Conservation (phyloP, 2,797 vertebrate species). For the Heterohyrax brucei region DNA sequence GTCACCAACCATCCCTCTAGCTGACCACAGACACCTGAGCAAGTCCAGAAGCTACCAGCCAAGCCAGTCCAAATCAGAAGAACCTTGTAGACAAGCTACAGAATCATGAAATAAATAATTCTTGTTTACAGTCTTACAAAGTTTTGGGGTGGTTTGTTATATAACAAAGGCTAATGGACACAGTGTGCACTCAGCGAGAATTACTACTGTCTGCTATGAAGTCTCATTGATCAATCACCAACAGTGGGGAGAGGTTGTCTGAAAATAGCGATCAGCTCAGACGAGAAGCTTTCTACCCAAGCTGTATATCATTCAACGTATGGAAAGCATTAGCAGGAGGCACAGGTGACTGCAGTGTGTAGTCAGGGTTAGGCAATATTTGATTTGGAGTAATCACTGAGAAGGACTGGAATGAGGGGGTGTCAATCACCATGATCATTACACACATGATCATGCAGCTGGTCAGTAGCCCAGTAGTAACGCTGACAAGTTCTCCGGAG, state of each 20-base stretch:
- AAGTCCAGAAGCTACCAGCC: neutral
- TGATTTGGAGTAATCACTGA: constrained; percentile 48
- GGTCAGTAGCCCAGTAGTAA: constrained; percentile 37
- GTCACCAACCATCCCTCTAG: neutral
- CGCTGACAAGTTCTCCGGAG: constrained; percentile 48
- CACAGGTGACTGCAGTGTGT: constrained; percentile 2
- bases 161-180: neutral
- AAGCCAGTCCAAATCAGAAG: neutral
- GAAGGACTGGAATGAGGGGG: constrained; percentile 7
- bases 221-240: neutral
- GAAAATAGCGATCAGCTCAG: neutral
- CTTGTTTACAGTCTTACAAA: neutral
- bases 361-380: neutral
- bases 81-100: neutral
- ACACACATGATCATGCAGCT: constrained; percentile 39
- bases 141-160: neutral
- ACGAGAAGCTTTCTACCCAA: constrained; percentile 8
- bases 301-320: constrained; percentile 23
- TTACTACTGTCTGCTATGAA: neutral
- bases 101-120: constrained; percentile 7
- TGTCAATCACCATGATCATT: constrained; percentile 64
- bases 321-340: constrained; percentile 57
- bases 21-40: neutral
- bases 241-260: neutral
- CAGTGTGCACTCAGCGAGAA: neutral